These are phyloP conservation scores for Apistogramma diplotaenia DNA, from an alignment of 2,113 vertebrate species.

Conservation along the genomic window DNA sequence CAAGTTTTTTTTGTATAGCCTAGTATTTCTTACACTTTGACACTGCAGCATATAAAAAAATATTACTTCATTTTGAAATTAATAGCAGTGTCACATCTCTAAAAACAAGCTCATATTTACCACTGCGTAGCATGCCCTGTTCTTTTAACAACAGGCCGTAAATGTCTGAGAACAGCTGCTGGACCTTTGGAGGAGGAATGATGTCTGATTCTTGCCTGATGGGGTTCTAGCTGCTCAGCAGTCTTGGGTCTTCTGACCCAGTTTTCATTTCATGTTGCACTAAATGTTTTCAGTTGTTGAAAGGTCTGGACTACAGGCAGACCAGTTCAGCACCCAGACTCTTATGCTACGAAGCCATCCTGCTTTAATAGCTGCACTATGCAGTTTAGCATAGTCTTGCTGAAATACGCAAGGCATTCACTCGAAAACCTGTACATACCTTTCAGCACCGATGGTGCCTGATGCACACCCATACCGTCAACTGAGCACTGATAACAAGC, in stretches of 20 bases:
- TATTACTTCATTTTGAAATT: neutral
- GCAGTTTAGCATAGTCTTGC: no score
- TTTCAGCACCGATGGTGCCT: neutral
- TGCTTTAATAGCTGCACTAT: neutral
- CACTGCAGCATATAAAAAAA: neutral
- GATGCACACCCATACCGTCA: fast-evolving
- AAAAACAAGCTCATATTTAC: no score
- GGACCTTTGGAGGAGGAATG: no score
- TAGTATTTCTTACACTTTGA: neutral
- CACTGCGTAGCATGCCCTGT: no score
- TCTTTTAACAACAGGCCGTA: no score
- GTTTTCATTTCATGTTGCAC: neutral
- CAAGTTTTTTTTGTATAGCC: neutral
- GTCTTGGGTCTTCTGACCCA: neutral
- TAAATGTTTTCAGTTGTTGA: neutral
- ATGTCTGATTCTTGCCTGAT: no score
- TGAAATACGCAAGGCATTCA: no score
- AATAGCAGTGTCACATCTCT: neutral
- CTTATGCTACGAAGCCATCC: neutral
- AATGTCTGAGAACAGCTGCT: neutral
- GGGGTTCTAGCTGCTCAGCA: neutral
- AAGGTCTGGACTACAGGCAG: neutral
- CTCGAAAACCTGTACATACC: neutral
- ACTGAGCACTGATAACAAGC: neutral
- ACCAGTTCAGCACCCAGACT: neutral